These are phyloP conservation scores for Electrona antarctica DNA, from an alignment of 2,113 vertebrate species.

Conservation along the genomic window DNA sequence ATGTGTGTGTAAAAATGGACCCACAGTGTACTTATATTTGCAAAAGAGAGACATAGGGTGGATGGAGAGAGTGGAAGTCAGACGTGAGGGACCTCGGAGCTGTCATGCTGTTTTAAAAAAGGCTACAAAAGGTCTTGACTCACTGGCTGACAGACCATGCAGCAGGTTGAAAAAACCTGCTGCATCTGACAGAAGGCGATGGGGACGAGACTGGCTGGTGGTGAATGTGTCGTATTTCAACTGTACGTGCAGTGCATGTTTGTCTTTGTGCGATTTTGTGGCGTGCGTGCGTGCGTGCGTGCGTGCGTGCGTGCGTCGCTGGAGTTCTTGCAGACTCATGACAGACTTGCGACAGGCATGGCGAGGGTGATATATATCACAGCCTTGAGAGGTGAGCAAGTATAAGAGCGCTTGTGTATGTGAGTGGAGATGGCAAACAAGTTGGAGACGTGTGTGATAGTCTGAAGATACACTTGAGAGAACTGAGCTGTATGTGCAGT, in stretches of 20 bases:
- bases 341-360: conserved; percentile 47
- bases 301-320: background rate
- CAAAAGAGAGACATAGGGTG: conserved; percentile 1
- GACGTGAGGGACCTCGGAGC: background rate
- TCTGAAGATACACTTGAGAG: conserved; percentile 35
- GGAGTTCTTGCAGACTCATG: conserved; percentile 18
- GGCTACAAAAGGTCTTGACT: conserved; percentile 4
- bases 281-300: background rate
- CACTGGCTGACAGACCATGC: background rate
- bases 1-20: background rate
- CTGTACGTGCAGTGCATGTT: background rate
- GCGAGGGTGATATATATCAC: conserved; percentile 44
- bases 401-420: conserved; percentile 3
- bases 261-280: background rate
- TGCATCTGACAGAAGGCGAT: background rate
- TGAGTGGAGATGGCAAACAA: conserved; percentile 34
- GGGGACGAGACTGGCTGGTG: background rate
- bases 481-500: conserved; percentile 35
- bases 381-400: background rate
- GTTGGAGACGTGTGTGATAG: conserved; percentile 42
- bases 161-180: background rate
- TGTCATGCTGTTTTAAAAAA: background rate
- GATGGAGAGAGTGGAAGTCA: background rate
- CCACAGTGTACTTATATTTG: background rate
- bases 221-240: conserved; percentile 6